These are phyloP conservation scores for Limnothrissa miodon DNA, from an alignment of 2,113 vertebrate genomes.

Conservation along the genomic window DNA sequence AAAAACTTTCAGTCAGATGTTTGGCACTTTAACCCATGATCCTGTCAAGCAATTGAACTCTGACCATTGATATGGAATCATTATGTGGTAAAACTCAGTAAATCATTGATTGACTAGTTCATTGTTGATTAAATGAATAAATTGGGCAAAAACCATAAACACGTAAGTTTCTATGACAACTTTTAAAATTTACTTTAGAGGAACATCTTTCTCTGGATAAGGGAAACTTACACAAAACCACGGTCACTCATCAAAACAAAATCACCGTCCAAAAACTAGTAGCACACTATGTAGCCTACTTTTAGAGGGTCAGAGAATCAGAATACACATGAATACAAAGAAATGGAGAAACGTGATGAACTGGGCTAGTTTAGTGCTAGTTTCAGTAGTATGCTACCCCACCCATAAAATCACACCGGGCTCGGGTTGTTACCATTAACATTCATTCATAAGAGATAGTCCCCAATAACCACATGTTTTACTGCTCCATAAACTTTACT, in stretches of 20 bases:
- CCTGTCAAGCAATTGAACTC: constrained; percentile 8
- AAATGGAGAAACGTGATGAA: neutral
- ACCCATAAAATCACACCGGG: neutral
- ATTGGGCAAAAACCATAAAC: neutral
- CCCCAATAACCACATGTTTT: neutral
- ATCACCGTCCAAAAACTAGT: neutral
- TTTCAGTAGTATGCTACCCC: neutral
- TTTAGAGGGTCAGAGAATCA: neutral
- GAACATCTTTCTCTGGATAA: neutral
- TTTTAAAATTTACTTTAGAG: neutral
- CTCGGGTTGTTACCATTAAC: neutral
- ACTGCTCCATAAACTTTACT: constrained; percentile 11
- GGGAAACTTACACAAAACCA: neutral
- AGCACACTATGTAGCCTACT: neutral
- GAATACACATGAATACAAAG: neutral
- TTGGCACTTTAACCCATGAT: too few species aligned
- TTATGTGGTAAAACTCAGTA: neutral
- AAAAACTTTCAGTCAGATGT: too few species aligned
- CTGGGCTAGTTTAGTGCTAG: too few species aligned
- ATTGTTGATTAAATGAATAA: neutral
- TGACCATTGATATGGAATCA: neutral
- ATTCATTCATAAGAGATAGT: neutral
- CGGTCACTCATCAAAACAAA: too few species aligned
- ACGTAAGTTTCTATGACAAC: neutral
- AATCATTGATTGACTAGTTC: neutral